Percentiles rank a stretch among this genome's conserved stretches.
phyloP scores from a whole-genome alignment of 2,113 vertebrate species.

The Pseudopipra pipra region DNA sequence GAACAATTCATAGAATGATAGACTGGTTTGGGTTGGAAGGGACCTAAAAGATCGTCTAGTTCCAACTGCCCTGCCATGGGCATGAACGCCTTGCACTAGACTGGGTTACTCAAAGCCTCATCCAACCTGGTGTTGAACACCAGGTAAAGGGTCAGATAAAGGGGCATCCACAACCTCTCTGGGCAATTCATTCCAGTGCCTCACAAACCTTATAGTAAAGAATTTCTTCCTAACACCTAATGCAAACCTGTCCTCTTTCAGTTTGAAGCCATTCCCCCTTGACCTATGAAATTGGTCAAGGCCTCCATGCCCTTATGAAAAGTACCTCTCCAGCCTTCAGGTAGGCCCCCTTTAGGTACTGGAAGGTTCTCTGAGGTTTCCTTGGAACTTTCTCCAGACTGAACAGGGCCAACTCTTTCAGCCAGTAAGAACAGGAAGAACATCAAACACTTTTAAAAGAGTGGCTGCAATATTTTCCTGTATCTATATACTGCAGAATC shows the following conservation, averaged over 20 bases:
- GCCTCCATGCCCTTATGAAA: neutral
- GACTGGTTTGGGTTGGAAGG: neutral
- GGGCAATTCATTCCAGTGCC: neutral
- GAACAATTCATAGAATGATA: neutral
- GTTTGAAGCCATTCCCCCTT: neutral
- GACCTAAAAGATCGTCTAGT: neutral
- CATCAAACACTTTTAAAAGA: neutral
- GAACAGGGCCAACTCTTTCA: neutral
- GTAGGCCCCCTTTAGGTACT: neutral
- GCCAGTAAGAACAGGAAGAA: neutral
- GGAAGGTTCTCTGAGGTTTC: neutral
- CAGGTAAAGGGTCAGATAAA: neutral
- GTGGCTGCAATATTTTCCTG: neutral
- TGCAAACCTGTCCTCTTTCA: neutral
- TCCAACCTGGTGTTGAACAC: neutral
- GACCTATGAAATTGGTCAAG: too few species aligned
- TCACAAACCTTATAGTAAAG: neutral
- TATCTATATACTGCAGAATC: neutral
- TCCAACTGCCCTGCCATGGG: neutral
- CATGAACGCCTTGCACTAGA: neutral
- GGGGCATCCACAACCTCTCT: neutral
- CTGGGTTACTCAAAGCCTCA: neutral
- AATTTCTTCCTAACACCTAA: neutral
- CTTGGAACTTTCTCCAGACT: accelerated
- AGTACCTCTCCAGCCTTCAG: neutral